A percentile compares a stretch with the other conserved stretches of the same genome.
phyloP scores from a whole-genome alignment of 2,113 vertebrate species.

The Ceuthmochares aereus region DNA sequence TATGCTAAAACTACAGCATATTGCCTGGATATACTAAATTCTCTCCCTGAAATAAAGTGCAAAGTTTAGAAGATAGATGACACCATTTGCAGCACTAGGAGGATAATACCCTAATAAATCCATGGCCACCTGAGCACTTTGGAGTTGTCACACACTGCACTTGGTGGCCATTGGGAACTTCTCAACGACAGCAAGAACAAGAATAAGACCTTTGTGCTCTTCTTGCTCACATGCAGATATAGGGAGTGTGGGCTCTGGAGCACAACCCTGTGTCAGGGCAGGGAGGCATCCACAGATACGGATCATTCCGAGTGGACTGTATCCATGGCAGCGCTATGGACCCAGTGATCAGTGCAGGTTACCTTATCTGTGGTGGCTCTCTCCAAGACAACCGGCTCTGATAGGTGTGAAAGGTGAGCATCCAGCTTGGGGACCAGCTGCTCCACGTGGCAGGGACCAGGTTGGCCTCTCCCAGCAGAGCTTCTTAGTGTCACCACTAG shows the following conservation, averaged over 20 bases:
- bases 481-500: not conserved
- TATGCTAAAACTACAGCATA: constrained; percentile 48
- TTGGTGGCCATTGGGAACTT: not conserved
- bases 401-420: not conserved
- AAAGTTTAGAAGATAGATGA: constrained; percentile 66
- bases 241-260: not conserved
- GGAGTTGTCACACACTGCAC: not conserved
- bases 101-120: constrained; percentile 58
- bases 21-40: constrained; percentile 39
- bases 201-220: not conserved
- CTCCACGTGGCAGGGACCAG: not conserved
- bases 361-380: not conserved
- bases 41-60: constrained; percentile 50
- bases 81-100: constrained; percentile 14
- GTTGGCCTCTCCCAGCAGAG: not conserved
- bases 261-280: not conserved
- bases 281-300: fast-evolving
- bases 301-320: fast-evolving
- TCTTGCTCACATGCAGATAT: fast-evolving
- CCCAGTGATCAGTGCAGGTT: not conserved
- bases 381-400: fast-evolving
- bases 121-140: not conserved
- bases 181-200: not conserved
- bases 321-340: fast-evolving
- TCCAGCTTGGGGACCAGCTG: not conserved